Percentiles rank a stretch among this genome's conserved stretches.
Conservation (phyloP, 2,113 vertebrate species). For the Embiotoca jacksoni region DNA sequence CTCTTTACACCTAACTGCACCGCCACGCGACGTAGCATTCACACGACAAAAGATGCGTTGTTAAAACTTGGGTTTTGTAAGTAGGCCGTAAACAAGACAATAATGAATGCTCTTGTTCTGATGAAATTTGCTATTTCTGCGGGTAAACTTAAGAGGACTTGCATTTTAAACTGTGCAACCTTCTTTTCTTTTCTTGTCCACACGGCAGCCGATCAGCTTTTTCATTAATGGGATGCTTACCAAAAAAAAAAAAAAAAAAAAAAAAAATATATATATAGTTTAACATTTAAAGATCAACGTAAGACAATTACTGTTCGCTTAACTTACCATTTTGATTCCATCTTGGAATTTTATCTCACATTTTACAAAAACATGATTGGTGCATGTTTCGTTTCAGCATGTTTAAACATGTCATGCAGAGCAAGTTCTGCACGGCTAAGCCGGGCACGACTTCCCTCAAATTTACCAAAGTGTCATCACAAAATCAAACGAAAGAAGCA, state of each 20-base stretch:
- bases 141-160: too few relatives aligned
- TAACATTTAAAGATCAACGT: background rate
- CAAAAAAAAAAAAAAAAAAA: background rate
- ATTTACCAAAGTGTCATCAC: background rate
- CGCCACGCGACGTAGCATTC: background rate
- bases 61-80: slow-evolving; percentile 10
- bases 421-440: background rate
- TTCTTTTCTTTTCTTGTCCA: background rate
- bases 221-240: background rate
- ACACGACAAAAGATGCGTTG: background rate
- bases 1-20: slow-evolving; percentile 10
- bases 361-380: background rate
- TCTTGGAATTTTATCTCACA: background rate
- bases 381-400: background rate
- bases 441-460: background rate
- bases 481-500: background rate
- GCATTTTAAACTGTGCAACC: too few relatives aligned
- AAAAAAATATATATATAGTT: too few relatives aligned
- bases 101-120: background rate
- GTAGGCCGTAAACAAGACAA: background rate
- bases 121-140: too few relatives aligned
- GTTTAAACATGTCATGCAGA: slow-evolving; percentile 13
- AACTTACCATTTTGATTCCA: background rate
- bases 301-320: background rate
- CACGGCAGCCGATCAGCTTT: too few relatives aligned